phyloP scores from a whole-genome alignment of 1,140 invertebrate species.

The Drosophila eugracilis region DNA sequence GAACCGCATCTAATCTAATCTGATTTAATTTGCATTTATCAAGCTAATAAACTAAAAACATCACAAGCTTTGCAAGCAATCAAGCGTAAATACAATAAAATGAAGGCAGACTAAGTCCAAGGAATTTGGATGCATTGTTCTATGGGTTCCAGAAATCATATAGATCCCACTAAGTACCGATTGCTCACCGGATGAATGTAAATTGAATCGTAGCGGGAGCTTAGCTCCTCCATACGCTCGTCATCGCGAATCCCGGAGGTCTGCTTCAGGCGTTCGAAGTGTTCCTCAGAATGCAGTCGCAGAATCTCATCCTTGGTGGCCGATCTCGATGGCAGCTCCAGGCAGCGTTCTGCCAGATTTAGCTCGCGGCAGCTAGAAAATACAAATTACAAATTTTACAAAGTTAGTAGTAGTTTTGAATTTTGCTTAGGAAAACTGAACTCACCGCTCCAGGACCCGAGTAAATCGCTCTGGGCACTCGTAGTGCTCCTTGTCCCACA shows the following conservation, averaged over 20 bases:
- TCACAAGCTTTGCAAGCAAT: slow-evolving; percentile 19
- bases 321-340: slow-evolving; percentile 86
- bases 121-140: neutral
- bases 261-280: slow-evolving; percentile 88
- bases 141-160: neutral
- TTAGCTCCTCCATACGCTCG: slow-evolving; percentile 89
- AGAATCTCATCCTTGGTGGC: slow-evolving; percentile 91
- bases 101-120: neutral
- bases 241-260: slow-evolving; percentile 87
- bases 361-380: slow-evolving; percentile 89
- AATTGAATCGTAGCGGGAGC: slow-evolving; percentile 93
- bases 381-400: too few relatives aligned
- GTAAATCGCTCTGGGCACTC: slow-evolving; percentile 92
- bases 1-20: slow-evolving; percentile 36
- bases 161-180: neutral
- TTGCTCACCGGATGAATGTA: slow-evolving; percentile 93
- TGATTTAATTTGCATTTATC: slow-evolving; percentile 26
- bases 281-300: slow-evolving; percentile 88
- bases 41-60: neutral
- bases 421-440: too few relatives aligned
- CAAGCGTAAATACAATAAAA: slow-evolving; percentile 18
- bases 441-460: slow-evolving; percentile 88
- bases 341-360: slow-evolving; percentile 90
- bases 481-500: slow-evolving; percentile 93
- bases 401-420: too few relatives aligned